phyloP scores from a whole-genome alignment of 1,140 invertebrate species.

The Cheumatopsyche charites region DNA sequence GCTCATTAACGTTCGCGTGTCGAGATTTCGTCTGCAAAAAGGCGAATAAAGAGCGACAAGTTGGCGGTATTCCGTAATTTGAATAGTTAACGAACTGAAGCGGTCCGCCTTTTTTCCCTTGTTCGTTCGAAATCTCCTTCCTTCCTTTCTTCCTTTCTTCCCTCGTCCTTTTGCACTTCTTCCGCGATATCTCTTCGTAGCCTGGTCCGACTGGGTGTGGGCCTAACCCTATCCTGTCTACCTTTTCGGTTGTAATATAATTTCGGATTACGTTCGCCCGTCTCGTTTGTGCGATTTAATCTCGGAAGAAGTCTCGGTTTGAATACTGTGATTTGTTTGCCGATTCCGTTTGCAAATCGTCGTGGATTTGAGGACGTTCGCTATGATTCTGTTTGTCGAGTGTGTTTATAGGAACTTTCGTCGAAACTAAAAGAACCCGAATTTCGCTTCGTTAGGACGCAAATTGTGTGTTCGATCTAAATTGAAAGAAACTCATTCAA shows the following conservation, averaged over 20 bases:
- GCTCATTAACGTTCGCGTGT: constrained; percentile 33
- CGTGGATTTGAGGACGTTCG: no score
- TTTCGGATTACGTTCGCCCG: not conserved
- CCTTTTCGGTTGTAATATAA: not conserved
- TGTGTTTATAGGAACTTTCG: no score
- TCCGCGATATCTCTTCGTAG: no score
- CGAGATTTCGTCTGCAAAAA: constrained; percentile 28
- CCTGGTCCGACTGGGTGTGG: not conserved
- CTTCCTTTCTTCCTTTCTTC: constrained; percentile 16
- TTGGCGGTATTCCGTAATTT: constrained; percentile 44
- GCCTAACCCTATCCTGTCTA: no score
- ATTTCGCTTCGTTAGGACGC: no score
- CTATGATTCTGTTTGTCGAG: no score
- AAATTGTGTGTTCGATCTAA: no score
- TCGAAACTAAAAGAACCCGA: no score
- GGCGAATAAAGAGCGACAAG: constrained; percentile 36
- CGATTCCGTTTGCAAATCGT: not conserved
- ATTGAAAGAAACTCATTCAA: no score
- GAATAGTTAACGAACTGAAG: constrained; percentile 47
- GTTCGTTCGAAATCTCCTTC: constrained; percentile 30
- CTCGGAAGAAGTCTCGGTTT: not conserved
- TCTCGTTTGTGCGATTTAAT: not conserved
- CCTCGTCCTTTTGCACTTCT: constrained; percentile 33
- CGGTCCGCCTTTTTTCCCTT: constrained; percentile 39
- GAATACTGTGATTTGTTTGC: not conserved